These are phyloP conservation scores for Dissostichus mawsoni DNA, from an alignment of 2,113 vertebrate species.

Conservation along the genomic window DNA sequence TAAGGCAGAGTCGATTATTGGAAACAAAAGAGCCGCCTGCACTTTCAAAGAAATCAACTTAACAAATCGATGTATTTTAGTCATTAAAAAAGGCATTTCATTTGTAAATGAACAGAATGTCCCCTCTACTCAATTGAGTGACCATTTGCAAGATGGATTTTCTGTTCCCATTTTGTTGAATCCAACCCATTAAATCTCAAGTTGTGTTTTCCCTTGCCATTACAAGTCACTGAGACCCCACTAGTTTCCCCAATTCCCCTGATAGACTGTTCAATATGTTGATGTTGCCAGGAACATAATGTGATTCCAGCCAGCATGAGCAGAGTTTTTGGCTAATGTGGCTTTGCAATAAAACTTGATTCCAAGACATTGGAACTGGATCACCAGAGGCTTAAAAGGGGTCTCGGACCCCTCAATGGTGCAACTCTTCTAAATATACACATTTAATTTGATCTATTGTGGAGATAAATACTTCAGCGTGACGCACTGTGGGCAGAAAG, in stretches of 20 bases:
- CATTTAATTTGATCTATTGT: conserved; percentile 69
- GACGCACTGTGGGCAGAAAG: conserved; percentile 16
- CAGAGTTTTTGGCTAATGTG: conserved; percentile 66
- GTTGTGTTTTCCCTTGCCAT: conserved; percentile 59
- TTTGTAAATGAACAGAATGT: conserved; percentile 51
- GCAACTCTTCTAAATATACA: conserved; percentile 64
- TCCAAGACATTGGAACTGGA: conserved; percentile 64
- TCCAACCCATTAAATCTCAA: conserved; percentile 74
- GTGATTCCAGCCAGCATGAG: conserved; percentile 62
- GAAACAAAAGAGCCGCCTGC: conserved; percentile 31
- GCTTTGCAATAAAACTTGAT: conserved; percentile 69
- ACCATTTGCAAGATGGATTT: conserved; percentile 73
- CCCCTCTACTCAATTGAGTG: conserved; percentile 51
- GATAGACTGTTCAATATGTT: conserved; percentile 71
- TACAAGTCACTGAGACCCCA: conserved; percentile 64
- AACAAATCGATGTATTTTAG: conserved; percentile 56
- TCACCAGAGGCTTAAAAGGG: conserved; percentile 64
- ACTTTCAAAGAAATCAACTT: conserved; percentile 46
- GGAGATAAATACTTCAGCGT: conserved; percentile 36
- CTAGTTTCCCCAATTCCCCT: conserved; percentile 58
- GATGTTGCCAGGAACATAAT: conserved; percentile 69
- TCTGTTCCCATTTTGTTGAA: conserved; percentile 73
- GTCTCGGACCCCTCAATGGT: conserved; percentile 52
- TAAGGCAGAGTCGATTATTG: neutral
- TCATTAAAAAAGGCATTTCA: conserved; percentile 59